Evolutionary conservation across 2,113 vertebrate species (phyloP).

Genomic region (Pantherophis guttatus): DNA sequence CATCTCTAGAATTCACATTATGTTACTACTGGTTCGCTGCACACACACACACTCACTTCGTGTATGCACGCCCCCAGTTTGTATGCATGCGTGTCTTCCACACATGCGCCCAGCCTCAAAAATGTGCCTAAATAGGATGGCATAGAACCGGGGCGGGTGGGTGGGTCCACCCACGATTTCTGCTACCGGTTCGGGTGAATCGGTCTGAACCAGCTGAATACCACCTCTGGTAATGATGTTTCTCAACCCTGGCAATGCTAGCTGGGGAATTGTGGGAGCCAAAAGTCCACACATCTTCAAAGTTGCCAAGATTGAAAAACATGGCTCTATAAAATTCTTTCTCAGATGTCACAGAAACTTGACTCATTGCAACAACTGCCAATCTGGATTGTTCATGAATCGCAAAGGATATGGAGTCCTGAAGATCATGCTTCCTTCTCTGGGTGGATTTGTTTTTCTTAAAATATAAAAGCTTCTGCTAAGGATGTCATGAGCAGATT

Average conservation of each 20-base stretch:
- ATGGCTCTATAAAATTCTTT: background rate
- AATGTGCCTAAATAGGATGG: too few species aligned
- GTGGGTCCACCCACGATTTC: too few species aligned
- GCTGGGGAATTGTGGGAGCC: background rate
- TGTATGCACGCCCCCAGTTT: too few species aligned
- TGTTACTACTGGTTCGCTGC: too few species aligned
- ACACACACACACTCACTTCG: too few species aligned
- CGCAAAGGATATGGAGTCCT: background rate
- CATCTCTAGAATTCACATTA: background rate
- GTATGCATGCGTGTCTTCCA: too few species aligned
- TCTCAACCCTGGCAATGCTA: background rate
- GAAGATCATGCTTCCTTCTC: background rate
- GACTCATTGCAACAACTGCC: background rate
- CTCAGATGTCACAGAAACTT: background rate
- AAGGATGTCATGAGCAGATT: background rate
- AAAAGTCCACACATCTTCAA: background rate
- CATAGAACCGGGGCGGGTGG: too few species aligned
- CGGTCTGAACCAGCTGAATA: too few species aligned
- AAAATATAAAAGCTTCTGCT: background rate
- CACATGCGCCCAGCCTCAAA: too few species aligned
- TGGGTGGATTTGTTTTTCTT: background rate
- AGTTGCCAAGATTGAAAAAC: background rate
- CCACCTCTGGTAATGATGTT: background rate
- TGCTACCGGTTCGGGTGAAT: too few species aligned
- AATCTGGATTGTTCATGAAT: background rate